Percentiles rank a stretch among this genome's conserved stretches.
Conservation (phyloP, 2,888 invertebrate genomes). For the Acronicta alni region DNA sequence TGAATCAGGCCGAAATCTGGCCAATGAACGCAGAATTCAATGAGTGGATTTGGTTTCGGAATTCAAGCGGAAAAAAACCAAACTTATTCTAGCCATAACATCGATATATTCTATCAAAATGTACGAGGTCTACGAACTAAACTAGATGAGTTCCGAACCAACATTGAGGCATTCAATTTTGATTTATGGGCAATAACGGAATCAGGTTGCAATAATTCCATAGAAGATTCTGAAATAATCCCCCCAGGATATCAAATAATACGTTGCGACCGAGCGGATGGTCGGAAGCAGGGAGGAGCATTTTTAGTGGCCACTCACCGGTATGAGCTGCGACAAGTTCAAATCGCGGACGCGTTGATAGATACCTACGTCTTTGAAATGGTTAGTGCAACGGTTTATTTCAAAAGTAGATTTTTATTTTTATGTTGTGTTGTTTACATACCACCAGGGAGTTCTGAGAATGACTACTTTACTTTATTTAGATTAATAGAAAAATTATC, state of each 20-base stretch:
- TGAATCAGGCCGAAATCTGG: background rate
- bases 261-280: constrained; percentile 11
- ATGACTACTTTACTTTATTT: no score
- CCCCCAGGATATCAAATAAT: constrained; percentile 7
- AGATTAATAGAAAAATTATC: no score
- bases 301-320: constrained; percentile 13
- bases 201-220: background rate
- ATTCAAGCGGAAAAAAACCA: constrained; percentile 1
- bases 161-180: no score
- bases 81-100: background rate
- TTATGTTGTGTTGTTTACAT: no score
- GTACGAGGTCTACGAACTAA: no score
- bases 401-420: no score
- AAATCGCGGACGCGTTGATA: background rate
- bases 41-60: constrained; percentile 13
- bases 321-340: constrained; percentile 3
- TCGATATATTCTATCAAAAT: no score
- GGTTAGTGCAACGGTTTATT: no score
- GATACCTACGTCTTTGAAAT: no score
- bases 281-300: background rate
- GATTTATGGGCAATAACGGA: no score
- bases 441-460: no score
- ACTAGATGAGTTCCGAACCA: no score
- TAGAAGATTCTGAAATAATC: constrained; percentile 2
- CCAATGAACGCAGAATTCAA: constrained; percentile 2